A percentile compares a stretch with the other conserved stretches of the same genome.
These are phyloP conservation scores for Volucella inflata DNA, from an alignment of 2,888 invertebrate species.

Conservation along the genomic window DNA sequence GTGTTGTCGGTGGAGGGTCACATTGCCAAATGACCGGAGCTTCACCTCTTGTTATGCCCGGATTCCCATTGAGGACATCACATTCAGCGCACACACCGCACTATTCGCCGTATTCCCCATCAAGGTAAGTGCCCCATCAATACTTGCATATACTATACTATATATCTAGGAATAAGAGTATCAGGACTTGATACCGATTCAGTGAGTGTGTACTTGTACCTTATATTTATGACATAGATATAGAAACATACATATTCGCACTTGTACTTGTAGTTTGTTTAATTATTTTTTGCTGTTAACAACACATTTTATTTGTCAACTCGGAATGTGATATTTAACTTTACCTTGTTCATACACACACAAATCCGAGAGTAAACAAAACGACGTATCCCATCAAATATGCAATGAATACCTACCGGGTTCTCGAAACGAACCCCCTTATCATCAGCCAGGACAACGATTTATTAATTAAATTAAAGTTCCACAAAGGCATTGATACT, in stretches of 20 bases:
- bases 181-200: not conserved
- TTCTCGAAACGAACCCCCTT: slow-evolving; percentile 4
- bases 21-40: slow-evolving; percentile 88
- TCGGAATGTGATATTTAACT: slow-evolving; percentile 54
- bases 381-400: slow-evolving; percentile 20
- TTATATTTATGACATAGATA: slow-evolving; percentile 3
- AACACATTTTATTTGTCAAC: slow-evolving; percentile 55
- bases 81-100: slow-evolving; percentile 88
- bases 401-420: not conserved
- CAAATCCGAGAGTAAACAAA: not conserved
- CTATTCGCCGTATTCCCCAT: slow-evolving; percentile 95
- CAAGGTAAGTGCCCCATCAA: slow-evolving; percentile 85
- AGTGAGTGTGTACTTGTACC: slow-evolving; percentile 2
- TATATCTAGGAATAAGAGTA: slow-evolving; percentile 15
- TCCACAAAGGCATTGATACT: slow-evolving; percentile 24
- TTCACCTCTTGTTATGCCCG: slow-evolving; percentile 93
- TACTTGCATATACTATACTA: not conserved
- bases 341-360: slow-evolving; percentile 29
- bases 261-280: slow-evolving; percentile 39
- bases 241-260: not conserved
- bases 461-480: slow-evolving; percentile 60
- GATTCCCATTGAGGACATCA: slow-evolving; percentile 91
- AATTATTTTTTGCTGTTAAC: slow-evolving; percentile 54
- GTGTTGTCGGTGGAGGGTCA: slow-evolving; percentile 83
- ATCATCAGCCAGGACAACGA: slow-evolving; percentile 9